Evolutionary conservation across 2,888 invertebrate genomes (phyloP).

Genomic region (Diplolepis rosae): DNA sequence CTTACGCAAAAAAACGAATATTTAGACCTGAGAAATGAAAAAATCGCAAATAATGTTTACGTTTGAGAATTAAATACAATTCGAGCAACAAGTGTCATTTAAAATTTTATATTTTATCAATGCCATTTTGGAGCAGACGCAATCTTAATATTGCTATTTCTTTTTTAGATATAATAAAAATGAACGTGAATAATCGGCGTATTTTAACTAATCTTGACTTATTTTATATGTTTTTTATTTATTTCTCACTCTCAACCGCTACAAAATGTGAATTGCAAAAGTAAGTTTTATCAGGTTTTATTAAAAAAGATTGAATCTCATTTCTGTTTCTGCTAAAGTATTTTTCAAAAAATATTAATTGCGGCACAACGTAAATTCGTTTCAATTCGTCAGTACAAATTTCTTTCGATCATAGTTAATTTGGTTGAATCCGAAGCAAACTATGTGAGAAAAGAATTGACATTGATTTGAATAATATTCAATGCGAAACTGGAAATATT

Average conservation of each 20-base stretch:
- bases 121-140: not conserved
- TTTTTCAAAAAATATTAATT: not conserved
- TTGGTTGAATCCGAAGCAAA: no score
- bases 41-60: not conserved
- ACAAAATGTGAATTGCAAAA: not conserved
- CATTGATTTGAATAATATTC: no score
- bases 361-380: no score
- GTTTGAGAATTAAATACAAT: not conserved
- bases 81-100: no score
- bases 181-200: not conserved
- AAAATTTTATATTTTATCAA: not conserved
- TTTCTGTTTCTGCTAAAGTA: not conserved
- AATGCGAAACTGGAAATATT: no score
- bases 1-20: not conserved
- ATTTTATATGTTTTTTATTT: not conserved
- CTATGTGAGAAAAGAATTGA: no score
- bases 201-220: not conserved
- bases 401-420: no score
- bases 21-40: not conserved
- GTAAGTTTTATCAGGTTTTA: not conserved
- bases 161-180: not conserved
- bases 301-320: not conserved
- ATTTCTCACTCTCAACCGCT: not conserved
- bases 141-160: not conserved
- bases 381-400: no score